phyloP scores from a whole-genome alignment of 2,888 invertebrate genomes.

The Drosophila cyrtoloma region DNA sequence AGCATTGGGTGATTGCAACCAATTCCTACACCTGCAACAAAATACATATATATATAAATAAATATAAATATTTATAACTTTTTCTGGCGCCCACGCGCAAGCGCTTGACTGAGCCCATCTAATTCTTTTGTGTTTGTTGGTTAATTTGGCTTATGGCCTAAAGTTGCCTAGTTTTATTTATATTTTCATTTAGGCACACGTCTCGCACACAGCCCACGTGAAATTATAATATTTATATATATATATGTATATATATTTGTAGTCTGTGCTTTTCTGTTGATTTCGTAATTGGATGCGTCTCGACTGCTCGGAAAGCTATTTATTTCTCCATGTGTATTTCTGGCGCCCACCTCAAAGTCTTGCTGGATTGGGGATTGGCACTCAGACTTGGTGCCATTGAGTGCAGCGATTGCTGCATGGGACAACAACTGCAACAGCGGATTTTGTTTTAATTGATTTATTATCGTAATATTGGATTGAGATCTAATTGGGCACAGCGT shows the following conservation, averaged over 20 bases:
- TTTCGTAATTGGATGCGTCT: slow-evolving; percentile 72
- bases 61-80: slow-evolving; percentile 69
- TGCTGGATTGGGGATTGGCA: slow-evolving; percentile 54
- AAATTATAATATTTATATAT: slow-evolving; percentile 25
- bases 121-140: slow-evolving; percentile 46
- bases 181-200: slow-evolving; percentile 42
- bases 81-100: slow-evolving; percentile 54
- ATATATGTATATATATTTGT: slow-evolving; percentile 3
- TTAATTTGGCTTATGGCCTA: slow-evolving; percentile 43
- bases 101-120: slow-evolving; percentile 22
- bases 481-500: slow-evolving; percentile 49
- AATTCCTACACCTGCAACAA: slow-evolving; percentile 66
- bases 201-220: slow-evolving; percentile 47
- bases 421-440: slow-evolving; percentile 16
- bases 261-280: slow-evolving; percentile 31
- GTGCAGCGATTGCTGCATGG: slow-evolving; percentile 61
- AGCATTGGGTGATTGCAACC: slow-evolving; percentile 18
- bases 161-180: slow-evolving; percentile 21
- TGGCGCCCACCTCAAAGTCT: slow-evolving; percentile 61
- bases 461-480: slow-evolving; percentile 64
- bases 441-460: slow-evolving; percentile 74
- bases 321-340: slow-evolving; percentile 10
- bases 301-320: slow-evolving; percentile 39
- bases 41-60: slow-evolving; percentile 49
- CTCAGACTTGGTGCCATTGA: slow-evolving; percentile 35